Conservation (phyloP, 2,797 vertebrate genomes). For the Urophycis tenuis region DNA sequence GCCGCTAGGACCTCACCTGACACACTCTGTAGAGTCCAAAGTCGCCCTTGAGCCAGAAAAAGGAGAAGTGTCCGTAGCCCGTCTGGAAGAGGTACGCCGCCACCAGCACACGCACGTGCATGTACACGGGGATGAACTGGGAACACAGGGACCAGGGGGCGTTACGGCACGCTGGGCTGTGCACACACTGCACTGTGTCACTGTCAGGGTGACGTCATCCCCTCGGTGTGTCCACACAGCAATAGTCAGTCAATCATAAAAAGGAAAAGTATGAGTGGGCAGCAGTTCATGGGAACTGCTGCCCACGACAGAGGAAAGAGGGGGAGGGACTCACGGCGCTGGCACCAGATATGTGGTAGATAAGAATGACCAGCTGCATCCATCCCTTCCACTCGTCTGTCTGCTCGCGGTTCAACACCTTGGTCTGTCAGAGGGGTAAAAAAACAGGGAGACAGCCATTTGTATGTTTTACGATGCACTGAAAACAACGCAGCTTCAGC, state of each 20-base stretch:
- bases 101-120: slow-evolving; percentile 96
- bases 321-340: slow-evolving; percentile 82
- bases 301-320: background rate
- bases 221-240: background rate
- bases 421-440: slow-evolving; percentile 74
- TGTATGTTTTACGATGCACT: background rate
- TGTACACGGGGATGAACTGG: slow-evolving; percentile 97
- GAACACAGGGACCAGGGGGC: slow-evolving; percentile 2
- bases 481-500: background rate
- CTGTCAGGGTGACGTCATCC: background rate
- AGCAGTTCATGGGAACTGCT: background rate
- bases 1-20: slow-evolving; percentile 72
- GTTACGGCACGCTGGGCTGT: background rate
- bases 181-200: background rate
- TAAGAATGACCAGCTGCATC: slow-evolving; percentile 99
- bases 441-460: background rate
- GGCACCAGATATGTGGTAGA: slow-evolving; percentile 98
- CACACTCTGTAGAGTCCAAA: slow-evolving; percentile 93
- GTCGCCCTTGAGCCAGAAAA: slow-evolving; percentile 98
- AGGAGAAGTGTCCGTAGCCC: slow-evolving; percentile 97
- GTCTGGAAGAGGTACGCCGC: slow-evolving; percentile 98
- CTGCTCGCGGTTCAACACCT: slow-evolving; percentile 94
- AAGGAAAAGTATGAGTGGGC: background rate
- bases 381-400: slow-evolving; percentile 99
- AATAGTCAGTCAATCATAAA: too few species aligned